Conservation (phyloP, 2,113 vertebrate genomes). For the Takifugu bimaculatus region DNA sequence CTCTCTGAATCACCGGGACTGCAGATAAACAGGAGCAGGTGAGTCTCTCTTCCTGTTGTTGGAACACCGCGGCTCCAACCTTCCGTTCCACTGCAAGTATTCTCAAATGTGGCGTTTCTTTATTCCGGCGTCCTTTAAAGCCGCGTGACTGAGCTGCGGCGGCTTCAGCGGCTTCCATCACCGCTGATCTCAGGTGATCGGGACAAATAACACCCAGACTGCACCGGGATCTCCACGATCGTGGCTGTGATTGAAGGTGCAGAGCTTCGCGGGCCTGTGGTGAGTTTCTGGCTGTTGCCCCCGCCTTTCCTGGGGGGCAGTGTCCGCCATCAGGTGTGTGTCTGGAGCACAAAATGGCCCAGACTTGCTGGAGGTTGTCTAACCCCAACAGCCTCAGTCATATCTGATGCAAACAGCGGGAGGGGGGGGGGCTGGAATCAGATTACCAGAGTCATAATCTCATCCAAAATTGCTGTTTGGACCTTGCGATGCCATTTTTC, state of each 20-base stretch:
- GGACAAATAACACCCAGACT: not conserved
- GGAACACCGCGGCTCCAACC: too few relatives aligned
- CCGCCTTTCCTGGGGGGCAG: too few relatives aligned
- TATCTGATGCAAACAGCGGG: not conserved
- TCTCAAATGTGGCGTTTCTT: not conserved
- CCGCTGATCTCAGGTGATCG: not conserved
- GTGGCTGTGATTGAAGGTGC: too few relatives aligned
- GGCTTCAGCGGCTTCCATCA: conserved; percentile 15
- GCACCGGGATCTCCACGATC: not conserved
- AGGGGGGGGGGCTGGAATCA: too few relatives aligned
- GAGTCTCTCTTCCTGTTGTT: not conserved
- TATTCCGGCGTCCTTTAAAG: not conserved
- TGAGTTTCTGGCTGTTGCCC: too few relatives aligned
- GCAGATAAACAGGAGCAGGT: conserved; percentile 2
- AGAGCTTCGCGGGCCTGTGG: too few relatives aligned
- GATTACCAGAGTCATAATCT: too few relatives aligned
- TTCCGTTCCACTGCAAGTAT: too few relatives aligned
- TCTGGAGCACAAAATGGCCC: not conserved
- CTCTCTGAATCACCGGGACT: not conserved
- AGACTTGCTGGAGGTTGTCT: not conserved
- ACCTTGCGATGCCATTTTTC: too few relatives aligned
- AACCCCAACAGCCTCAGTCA: not conserved
- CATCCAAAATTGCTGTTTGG: too few relatives aligned
- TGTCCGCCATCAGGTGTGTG: not conserved
- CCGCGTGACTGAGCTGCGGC: not conserved